Evolutionary conservation across 2,797 vertebrate genomes (phyloP).

Genomic region (Lepidocolaptes lacrymiger): DNA sequence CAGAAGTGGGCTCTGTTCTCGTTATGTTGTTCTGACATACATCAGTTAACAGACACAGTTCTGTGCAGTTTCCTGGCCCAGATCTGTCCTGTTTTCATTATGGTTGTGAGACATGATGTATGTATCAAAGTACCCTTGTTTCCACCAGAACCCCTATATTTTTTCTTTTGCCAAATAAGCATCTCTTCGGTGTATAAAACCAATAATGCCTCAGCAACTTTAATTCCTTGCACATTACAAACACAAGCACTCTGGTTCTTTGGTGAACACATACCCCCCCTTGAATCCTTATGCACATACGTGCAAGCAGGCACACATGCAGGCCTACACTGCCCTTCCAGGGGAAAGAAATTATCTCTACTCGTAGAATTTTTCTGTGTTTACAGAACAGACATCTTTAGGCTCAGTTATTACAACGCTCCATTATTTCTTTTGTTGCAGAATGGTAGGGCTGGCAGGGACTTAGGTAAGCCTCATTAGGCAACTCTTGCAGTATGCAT

Average conservation of each 20-base stretch:
- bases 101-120: background rate
- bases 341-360: background rate
- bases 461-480: slow-evolving; percentile 62
- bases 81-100: background rate
- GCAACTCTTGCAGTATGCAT: slow-evolving; percentile 45
- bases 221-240: background rate
- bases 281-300: background rate
- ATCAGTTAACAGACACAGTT: background rate
- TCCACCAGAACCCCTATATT: background rate
- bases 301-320: background rate
- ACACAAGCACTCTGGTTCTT: background rate
- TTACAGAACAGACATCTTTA: slow-evolving; percentile 46
- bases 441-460: slow-evolving; percentile 41
- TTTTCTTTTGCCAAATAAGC: background rate
- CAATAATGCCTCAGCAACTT: background rate
- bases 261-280: background rate
- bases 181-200: background rate
- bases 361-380: background rate
- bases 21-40: background rate
- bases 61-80: background rate
- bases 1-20: background rate
- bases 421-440: slow-evolving; percentile 51
- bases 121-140: background rate
- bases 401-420: slow-evolving; percentile 8
- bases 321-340: background rate